Percentiles rank a stretch among this genome's conserved stretches.
Evolutionary conservation across 1,140 invertebrate genomes (phyloP).

Genomic region (Bombus vancouverensis): DNA sequence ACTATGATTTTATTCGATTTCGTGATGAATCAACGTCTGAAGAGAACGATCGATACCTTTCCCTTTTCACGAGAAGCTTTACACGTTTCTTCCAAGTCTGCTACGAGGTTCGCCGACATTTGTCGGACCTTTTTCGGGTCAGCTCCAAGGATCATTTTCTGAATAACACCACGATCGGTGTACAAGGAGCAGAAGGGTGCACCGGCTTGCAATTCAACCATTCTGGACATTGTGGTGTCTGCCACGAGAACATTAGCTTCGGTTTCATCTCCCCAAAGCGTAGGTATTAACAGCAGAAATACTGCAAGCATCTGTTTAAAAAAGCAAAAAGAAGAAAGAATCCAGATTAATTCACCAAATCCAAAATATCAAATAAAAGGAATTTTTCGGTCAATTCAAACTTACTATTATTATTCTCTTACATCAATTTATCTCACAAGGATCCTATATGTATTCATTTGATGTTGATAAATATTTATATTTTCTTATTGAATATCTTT

Average conservation of each 20-base stretch:
- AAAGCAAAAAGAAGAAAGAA: not conserved
- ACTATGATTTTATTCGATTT: not conserved
- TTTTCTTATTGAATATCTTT: not conserved
- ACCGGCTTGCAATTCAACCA: conserved; percentile 85
- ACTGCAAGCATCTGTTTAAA: conserved; percentile 68
- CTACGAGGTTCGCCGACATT: conserved; percentile 84
- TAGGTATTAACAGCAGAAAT: conserved; percentile 45
- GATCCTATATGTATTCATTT: too few relatives aligned
- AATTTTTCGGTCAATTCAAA: not conserved
- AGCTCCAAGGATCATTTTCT: conserved; percentile 84
- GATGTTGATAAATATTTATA: not conserved
- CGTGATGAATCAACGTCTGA: not conserved
- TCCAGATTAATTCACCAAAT: not conserved
- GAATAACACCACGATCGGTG: conserved; percentile 85
- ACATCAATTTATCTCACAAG: not conserved
- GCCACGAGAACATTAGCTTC: conserved; percentile 83
- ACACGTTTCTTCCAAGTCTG: conserved; percentile 85
- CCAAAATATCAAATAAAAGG: not conserved
- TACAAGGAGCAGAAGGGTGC: conserved; percentile 85
- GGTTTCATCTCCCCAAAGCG: conserved; percentile 43
- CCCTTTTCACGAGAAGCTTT: conserved; percentile 73
- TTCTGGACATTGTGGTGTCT: conserved; percentile 85
- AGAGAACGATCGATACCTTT: conserved; percentile 63
- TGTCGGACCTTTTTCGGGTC: conserved; percentile 85
- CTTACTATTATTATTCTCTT: not conserved